Conservation (phyloP, 2,888 invertebrate genomes). For the Crossocerus cetratus region DNA sequence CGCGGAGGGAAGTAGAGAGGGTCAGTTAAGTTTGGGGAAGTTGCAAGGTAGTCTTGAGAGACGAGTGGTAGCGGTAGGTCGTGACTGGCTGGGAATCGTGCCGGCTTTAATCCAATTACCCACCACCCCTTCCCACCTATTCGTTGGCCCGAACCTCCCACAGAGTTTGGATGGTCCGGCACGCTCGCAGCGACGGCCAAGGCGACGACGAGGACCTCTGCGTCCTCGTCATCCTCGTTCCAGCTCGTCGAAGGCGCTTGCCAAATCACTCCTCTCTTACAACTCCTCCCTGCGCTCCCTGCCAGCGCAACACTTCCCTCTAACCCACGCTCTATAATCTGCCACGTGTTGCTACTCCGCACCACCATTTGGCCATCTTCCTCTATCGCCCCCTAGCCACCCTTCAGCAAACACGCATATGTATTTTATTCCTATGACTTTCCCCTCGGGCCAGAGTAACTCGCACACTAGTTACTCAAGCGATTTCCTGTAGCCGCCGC, state of each 20-base stretch:
- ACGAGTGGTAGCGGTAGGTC: not conserved
- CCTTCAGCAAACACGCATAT: too few relatives aligned
- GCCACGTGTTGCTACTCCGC: constrained; percentile 67
- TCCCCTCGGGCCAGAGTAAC: too few relatives aligned
- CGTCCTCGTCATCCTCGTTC: constrained; percentile 25
- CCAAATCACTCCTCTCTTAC: constrained; percentile 43
- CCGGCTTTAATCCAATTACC: constrained; percentile 44
- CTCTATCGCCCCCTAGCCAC: not conserved
- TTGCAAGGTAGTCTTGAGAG: constrained; percentile 13
- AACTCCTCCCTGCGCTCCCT: constrained; percentile 2
- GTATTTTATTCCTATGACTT: too few relatives aligned
- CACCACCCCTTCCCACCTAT: constrained; percentile 4
- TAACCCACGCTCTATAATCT: constrained; percentile 57
- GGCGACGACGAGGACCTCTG: too few relatives aligned
- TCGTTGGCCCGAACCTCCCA: constrained; percentile 31
- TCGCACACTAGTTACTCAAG: too few relatives aligned
- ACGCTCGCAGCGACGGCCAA: too few relatives aligned
- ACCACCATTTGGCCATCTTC: constrained; percentile 36
- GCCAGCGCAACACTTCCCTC: not conserved
- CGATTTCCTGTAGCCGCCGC: too few relatives aligned
- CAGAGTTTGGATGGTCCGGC: constrained; percentile 18
- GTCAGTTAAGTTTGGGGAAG: not conserved
- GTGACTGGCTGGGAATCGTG: constrained; percentile 8
- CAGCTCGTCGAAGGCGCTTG: constrained; percentile 47
- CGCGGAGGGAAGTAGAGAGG: not conserved